Evolutionary conservation across 23 tunicate genomes (phyloP).

Genomic region (Pegea sp.): DNA sequence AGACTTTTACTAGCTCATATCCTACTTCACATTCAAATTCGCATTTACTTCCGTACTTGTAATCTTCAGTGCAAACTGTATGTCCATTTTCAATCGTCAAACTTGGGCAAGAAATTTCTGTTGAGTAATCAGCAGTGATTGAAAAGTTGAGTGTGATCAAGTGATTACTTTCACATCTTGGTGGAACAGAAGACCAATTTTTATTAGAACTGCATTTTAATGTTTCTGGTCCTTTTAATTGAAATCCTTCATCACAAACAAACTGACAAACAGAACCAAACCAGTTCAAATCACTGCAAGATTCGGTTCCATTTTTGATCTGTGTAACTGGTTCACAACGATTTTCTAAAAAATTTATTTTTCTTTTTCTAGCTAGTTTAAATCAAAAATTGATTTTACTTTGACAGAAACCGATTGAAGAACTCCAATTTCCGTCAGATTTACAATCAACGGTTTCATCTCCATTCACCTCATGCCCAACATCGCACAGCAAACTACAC

Average conservation of each 20-base stretch:
- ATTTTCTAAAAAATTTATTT: no score
- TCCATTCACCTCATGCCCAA: slow-evolving; percentile 41
- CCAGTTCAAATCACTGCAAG: neutral
- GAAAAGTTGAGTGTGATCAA: no score
- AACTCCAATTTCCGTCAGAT: slow-evolving; percentile 16
- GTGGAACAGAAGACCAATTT: neutral
- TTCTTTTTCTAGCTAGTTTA: neutral
- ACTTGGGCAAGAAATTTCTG: slow-evolving; percentile 23
- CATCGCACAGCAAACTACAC: slow-evolving; percentile 29
- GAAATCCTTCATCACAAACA: neutral
- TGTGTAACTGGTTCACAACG: no score
- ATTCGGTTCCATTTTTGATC: neutral
- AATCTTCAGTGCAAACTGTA: slow-evolving; percentile 20
- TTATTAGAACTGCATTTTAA: neutral
- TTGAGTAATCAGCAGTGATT: no score
- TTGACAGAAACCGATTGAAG: neutral
- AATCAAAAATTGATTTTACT: neutral
- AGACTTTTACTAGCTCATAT: slow-evolving; percentile 5
- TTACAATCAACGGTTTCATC: slow-evolving; percentile 11
- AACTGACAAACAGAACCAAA: neutral
- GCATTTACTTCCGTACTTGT: slow-evolving; percentile 21
- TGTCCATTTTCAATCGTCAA: slow-evolving; percentile 21
- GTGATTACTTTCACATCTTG: no score
- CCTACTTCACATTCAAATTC: slow-evolving; percentile 18
- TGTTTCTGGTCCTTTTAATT: neutral